phyloP scores from a whole-genome alignment of 2,888 invertebrate species.

The Chrysodeixis includens region DNA sequence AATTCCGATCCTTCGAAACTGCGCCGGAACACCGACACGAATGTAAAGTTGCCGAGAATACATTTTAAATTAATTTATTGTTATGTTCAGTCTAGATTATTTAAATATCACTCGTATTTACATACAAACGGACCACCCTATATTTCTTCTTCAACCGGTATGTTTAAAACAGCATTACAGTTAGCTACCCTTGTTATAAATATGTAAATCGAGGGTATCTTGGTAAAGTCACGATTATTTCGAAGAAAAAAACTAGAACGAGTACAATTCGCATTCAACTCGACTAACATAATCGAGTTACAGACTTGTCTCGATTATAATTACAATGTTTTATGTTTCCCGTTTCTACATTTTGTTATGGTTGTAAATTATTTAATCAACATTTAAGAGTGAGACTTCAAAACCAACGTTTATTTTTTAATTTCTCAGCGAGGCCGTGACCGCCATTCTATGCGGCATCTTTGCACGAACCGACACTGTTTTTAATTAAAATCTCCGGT shows the following conservation, averaged over 20 bases:
- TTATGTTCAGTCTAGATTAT: conserved; percentile 44
- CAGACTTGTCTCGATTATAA: conserved; percentile 37
- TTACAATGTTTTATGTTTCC: conserved; percentile 27
- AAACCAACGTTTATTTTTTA: conserved; percentile 57
- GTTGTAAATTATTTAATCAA: conserved; percentile 47
- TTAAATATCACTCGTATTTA: conserved; percentile 44
- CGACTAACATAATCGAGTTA: conserved; percentile 32
- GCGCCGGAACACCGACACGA: conserved; percentile 31
- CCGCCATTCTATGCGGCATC: conserved; percentile 62
- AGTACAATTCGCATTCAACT: conserved; percentile 37
- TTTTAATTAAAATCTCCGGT: conserved; percentile 70
- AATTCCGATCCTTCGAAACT: conserved; percentile 35
- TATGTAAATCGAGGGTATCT: conserved; percentile 49
- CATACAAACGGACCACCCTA: conserved; percentile 55
- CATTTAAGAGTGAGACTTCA: conserved; percentile 44
- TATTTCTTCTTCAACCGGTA: conserved; percentile 45
- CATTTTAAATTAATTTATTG: conserved; percentile 48
- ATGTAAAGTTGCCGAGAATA: conserved; percentile 11
- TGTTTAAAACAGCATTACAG: conserved; percentile 52
- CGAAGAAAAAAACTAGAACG: conserved; percentile 55
- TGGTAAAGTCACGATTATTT: conserved; percentile 45
- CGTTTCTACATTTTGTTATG: conserved; percentile 54
- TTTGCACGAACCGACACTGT: conserved; percentile 64
- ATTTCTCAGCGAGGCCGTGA: conserved; percentile 62
- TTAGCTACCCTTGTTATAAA: conserved; percentile 60